Evolutionary conservation across 2,113 vertebrate genomes (phyloP).

Genomic region (Lagenorhynchus albirostris): DNA sequence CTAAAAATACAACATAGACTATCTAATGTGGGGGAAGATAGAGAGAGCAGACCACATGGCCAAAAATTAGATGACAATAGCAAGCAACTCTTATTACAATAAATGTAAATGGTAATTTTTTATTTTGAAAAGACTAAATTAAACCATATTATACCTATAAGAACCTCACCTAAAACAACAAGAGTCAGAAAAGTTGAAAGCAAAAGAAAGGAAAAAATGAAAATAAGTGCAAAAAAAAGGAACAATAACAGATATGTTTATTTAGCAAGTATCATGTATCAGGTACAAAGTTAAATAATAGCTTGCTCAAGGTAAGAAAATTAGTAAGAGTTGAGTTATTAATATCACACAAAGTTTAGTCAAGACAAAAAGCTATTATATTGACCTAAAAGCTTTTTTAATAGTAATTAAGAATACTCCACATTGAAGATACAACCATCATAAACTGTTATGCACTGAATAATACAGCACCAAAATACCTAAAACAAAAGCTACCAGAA

Average conservation of each 20-base stretch:
- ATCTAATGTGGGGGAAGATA: background rate
- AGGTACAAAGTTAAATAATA: slow-evolving; percentile 10
- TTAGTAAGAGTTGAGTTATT: background rate
- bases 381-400: background rate
- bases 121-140: slow-evolving; percentile 7
- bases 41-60: background rate
- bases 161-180: background rate
- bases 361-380: background rate
- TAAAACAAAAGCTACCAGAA: background rate
- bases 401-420: background rate
- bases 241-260: background rate
- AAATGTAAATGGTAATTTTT: background rate
- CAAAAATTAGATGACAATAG: background rate
- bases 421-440: background rate
- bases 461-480: slow-evolving; percentile 21
- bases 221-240: slow-evolving; percentile 16
- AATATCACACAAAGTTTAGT: background rate
- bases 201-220: background rate
- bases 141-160: background rate
- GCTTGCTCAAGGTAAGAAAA: background rate
- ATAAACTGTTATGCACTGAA: background rate
- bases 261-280: background rate
- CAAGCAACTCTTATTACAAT: background rate
- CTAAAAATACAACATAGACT: background rate
- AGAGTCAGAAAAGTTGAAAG: background rate